phyloP scores from a whole-genome alignment of 2,113 vertebrate genomes.

The Calyptomena viridis region DNA sequence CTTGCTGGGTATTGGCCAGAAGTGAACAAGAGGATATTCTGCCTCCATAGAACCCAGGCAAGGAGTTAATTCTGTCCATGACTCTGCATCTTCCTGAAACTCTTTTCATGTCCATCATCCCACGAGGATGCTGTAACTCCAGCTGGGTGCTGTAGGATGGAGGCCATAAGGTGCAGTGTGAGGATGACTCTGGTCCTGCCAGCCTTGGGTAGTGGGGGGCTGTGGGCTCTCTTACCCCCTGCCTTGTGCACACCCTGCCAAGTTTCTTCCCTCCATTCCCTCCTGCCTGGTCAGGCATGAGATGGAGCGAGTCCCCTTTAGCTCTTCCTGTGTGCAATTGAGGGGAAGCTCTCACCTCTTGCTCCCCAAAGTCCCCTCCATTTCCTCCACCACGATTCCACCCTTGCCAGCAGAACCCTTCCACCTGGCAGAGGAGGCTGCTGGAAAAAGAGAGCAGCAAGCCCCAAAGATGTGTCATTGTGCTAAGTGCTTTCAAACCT shows the following conservation, averaged over 20 bases:
- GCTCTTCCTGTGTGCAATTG: background rate
- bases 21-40: background rate
- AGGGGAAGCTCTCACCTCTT: background rate
- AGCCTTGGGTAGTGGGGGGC: fast-evolving
- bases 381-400: background rate
- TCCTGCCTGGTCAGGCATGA: fast-evolving
- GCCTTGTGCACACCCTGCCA: fast-evolving
- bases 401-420: background rate
- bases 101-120: background rate
- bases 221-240: background rate
- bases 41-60: fast-evolving
- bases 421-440: background rate
- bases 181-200: background rate
- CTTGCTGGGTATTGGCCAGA: background rate
- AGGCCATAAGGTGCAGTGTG: fast-evolving
- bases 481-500: slow-evolving; percentile 58
- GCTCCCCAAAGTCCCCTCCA: background rate
- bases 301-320: background rate
- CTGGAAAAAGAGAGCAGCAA: slow-evolving; percentile 11
- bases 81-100: background rate
- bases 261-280: background rate
- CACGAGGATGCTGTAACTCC: fast-evolving
- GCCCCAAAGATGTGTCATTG: slow-evolving; percentile 18
- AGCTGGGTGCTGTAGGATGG: fast-evolving
- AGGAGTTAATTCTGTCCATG: background rate